phyloP scores from a whole-genome alignment of 2,113 vertebrate species.

The Callocephalon fimbriatum region DNA sequence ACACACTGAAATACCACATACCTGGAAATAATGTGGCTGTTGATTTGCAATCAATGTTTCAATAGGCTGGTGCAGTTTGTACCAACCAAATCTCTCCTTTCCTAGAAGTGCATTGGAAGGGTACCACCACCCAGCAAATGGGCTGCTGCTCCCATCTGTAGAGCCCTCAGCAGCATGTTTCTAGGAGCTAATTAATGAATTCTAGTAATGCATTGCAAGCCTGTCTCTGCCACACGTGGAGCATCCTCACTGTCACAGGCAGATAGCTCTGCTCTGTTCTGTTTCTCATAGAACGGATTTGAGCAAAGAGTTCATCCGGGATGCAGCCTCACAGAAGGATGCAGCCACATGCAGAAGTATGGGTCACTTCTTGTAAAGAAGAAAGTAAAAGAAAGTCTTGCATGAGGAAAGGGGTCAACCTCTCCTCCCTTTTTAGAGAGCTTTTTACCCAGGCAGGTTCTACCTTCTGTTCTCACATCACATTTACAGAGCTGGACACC shows the following conservation, averaged over 20 bases:
- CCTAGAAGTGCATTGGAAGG: fast-evolving
- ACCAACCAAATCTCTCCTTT: not conserved
- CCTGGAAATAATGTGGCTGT: not conserved
- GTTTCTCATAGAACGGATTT: not conserved
- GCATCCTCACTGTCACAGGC: not conserved
- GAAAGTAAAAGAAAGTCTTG: not conserved
- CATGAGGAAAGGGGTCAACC: not conserved
- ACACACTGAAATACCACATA: not conserved
- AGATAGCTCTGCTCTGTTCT: not conserved
- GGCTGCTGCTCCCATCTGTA: not conserved
- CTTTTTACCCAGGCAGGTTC: not conserved
- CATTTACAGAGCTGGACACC: not conserved
- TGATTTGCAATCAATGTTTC: not conserved
- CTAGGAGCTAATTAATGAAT: not conserved
- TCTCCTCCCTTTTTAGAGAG: not conserved
- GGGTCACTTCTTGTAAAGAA: not conserved
- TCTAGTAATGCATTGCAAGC: not conserved
- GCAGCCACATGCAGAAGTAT: not conserved
- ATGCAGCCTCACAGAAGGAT: not conserved
- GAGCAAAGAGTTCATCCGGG: not conserved
- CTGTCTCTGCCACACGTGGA: not conserved
- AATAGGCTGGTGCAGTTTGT: not conserved
- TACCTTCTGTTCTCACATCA: not conserved
- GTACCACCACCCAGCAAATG: fast-evolving
- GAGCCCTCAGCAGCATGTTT: not conserved